Base-by-base conservation (phyloP, 2,113 vertebrate genomes). In the Cynopterus brachyotis region DNA sequence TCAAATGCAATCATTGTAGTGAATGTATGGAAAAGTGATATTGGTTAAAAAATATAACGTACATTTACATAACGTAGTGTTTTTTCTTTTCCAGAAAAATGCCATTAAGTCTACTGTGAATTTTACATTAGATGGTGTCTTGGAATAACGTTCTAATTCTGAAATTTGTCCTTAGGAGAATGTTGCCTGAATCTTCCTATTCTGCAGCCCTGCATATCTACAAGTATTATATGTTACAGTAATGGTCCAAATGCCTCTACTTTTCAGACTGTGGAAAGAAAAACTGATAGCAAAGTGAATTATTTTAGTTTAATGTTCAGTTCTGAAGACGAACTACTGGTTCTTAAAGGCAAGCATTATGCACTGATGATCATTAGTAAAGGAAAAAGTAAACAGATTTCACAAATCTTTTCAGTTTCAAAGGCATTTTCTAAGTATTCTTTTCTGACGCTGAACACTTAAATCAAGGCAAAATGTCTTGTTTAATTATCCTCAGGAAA, bases 251-350 rank as follows among this genome's bases (percentile, higher is more conserved):
- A 89, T 76, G 42, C n/a, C 37, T 89, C 47, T 79, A 92, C 45
- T 17, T 70, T 35, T 50, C 28, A 84, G 5, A 64, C 11, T 53
- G 17, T 35, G 19, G 64, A 83, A 75, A 90, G 62, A 89, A 83
- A 40, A 80, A 90, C 5, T 91, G 73, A 53, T 79, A 92, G 67
- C 15, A 16, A 15, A 32, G n/a, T 75, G 32, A 86, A 93, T 89
- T 93, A 67, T 89, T 95, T 93, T 67, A 64, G 70, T 50, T 96
- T 95, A 83, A 60, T 45, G 50, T 80, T 84, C 42, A 60, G 57
- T 90, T 94, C 50, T 96, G 26, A 81, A 64, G 67, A 67, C 45
- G 90, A 95, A 89, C 13, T 90, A 13, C 67, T 95, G 28, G 22
- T 22, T 86, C 26, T 42, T 86, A 91, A 82, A 93, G 70, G 28